Percentiles rank a stretch among this genome's conserved stretches.
Evolutionary conservation across 1,140 invertebrate genomes (phyloP).

Genomic region (Agrilus planipennis): DNA sequence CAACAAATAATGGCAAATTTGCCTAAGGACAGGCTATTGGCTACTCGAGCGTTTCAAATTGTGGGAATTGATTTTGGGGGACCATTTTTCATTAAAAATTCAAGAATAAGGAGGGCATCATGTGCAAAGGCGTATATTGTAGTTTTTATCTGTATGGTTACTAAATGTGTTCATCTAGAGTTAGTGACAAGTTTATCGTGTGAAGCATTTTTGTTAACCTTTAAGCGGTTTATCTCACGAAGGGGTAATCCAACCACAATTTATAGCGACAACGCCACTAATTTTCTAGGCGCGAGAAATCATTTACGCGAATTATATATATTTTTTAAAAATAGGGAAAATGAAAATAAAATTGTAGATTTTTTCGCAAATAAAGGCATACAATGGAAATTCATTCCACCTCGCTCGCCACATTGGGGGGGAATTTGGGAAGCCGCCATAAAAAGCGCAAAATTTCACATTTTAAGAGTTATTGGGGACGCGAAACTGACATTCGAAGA

Average conservation of each 20-base stretch:
- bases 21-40: too few relatives aligned
- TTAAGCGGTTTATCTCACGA: constrained; percentile 26
- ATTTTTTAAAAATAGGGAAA: constrained; percentile 2
- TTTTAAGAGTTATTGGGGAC: constrained; percentile 8
- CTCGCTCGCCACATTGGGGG: constrained; percentile 19
- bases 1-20: too few relatives aligned
- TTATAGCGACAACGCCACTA: constrained; percentile 28
- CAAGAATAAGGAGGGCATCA: too few relatives aligned
- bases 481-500: neutral
- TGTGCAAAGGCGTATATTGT: too few relatives aligned
- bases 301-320: constrained; percentile 15
- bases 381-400: constrained; percentile 17
- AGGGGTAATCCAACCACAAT: constrained; percentile 19
- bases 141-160: too few relatives aligned
- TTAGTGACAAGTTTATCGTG: constrained; percentile 20
- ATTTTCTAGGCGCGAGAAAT: constrained; percentile 23
- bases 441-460: constrained; percentile 18
- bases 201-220: constrained; percentile 24
- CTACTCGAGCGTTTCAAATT: too few relatives aligned
- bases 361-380: constrained; percentile 13
- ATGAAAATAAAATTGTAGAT: constrained; percentile 4
- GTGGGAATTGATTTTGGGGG: too few relatives aligned
- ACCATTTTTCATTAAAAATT: too few relatives aligned
- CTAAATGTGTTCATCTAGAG: constrained; percentile 20
- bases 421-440: constrained; percentile 20